Evolutionary conservation across 2,888 invertebrate genomes (phyloP).

Genomic region (Pterobdella sp.): DNA sequence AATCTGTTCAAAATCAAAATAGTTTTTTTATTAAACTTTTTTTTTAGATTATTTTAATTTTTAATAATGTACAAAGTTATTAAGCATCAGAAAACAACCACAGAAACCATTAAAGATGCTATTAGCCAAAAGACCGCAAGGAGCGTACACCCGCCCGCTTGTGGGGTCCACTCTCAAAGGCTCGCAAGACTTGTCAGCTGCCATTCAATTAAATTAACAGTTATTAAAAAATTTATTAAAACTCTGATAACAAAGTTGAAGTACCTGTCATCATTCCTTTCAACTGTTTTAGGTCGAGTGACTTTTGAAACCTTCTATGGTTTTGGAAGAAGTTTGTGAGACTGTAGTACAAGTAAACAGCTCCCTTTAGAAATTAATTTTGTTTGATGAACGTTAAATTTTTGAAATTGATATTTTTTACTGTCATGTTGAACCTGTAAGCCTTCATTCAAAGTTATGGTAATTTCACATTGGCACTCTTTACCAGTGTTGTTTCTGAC

Average conservation of each 20-base stretch:
- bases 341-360: slow-evolving; percentile 94
- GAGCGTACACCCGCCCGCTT: slow-evolving; percentile 57
- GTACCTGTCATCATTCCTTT: slow-evolving; percentile 86
- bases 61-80: neutral
- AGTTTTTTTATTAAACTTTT: neutral
- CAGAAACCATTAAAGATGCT: slow-evolving; percentile 84
- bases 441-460: too few species aligned
- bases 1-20: too few species aligned
- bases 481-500: too few species aligned
- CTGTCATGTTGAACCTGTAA: too few species aligned
- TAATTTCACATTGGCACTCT: too few species aligned
- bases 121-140: slow-evolving; percentile 98
- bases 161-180: neutral
- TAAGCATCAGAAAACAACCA: neutral
- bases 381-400: neutral
- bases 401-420: too few species aligned
- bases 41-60: neutral
- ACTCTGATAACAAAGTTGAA: too few species aligned
- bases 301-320: slow-evolving; percentile 55
- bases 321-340: slow-evolving; percentile 96
- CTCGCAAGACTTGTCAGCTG: slow-evolving; percentile 50
- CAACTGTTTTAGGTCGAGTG: slow-evolving; percentile 80
- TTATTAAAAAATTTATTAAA: too few species aligned
- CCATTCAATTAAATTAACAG: too few species aligned
- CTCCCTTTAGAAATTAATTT: slow-evolving; percentile 46